phyloP scores from a whole-genome alignment of 2,888 invertebrate species.

The Prosopocoilus inquinatus region DNA sequence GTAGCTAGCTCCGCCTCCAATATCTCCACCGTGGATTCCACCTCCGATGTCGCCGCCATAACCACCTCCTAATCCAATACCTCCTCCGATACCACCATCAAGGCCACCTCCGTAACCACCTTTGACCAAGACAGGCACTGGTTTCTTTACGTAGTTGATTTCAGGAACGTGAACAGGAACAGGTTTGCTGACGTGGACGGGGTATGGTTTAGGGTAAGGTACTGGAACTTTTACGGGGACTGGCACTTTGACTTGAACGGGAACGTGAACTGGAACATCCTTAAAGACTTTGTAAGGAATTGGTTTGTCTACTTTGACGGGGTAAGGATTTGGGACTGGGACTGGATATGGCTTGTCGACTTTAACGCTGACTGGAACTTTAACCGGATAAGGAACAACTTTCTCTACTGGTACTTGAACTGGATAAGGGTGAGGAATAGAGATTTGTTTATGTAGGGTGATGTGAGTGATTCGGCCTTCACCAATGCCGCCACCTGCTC shows the following conservation, averaged over 20 bases:
- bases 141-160: slow-evolving; percentile 48
- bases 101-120: slow-evolving; percentile 13
- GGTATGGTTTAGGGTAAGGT: slow-evolving; percentile 39
- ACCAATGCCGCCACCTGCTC: slow-evolving; percentile 13
- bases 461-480: slow-evolving; percentile 14
- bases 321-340: slow-evolving; percentile 50
- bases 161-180: slow-evolving; percentile 50
- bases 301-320: slow-evolving; percentile 52
- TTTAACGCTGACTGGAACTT: slow-evolving; percentile 24
- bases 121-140: slow-evolving; percentile 32
- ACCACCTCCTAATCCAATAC: slow-evolving; percentile 33
- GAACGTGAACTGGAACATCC: slow-evolving; percentile 47
- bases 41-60: slow-evolving; percentile 5
- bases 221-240: slow-evolving; percentile 51
- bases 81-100: slow-evolving; percentile 13
- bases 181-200: slow-evolving; percentile 49
- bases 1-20: no score
- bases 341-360: slow-evolving; percentile 49
- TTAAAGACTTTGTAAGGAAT: slow-evolving; percentile 55
- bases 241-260: slow-evolving; percentile 46
- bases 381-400: slow-evolving; percentile 58
- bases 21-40: not conserved
- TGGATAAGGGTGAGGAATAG: slow-evolving; percentile 54
- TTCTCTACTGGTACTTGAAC: slow-evolving; percentile 59
- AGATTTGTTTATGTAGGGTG: slow-evolving; percentile 32